These are phyloP conservation scores for Anser brachyrhynchus DNA, from an alignment of 2,113 vertebrate species.

Conservation along the genomic window DNA sequence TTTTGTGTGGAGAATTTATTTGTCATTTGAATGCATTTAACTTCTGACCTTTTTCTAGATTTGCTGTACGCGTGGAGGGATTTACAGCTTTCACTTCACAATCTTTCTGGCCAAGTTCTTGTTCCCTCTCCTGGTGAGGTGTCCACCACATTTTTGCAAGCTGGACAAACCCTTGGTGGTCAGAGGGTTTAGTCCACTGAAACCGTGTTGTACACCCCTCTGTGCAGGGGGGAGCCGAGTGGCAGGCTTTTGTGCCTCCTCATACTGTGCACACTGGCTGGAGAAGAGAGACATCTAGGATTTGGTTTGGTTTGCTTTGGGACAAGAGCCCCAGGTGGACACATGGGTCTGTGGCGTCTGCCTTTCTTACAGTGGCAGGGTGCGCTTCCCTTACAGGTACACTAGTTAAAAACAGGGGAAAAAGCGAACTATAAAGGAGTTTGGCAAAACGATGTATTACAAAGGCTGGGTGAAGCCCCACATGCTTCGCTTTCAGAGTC, in stretches of 20 bases:
- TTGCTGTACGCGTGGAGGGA: not conserved
- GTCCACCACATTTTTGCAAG: not conserved
- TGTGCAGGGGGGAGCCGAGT: not conserved
- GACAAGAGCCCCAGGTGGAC: no score
- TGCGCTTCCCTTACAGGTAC: rapidly evolving
- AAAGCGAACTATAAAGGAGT: not conserved
- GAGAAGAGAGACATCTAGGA: not conserved
- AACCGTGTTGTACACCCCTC: rapidly evolving
- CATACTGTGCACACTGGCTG: rapidly evolving
- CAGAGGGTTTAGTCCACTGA: rapidly evolving
- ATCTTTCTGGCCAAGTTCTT: not conserved
- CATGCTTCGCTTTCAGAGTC: not conserved
- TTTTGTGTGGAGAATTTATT: not conserved
- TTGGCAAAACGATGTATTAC: not conserved
- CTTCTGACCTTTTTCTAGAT: not conserved
- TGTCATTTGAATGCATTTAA: not conserved
- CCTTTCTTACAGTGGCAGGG: not conserved
- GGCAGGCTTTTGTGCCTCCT: rapidly evolving
- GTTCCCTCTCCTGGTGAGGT: not conserved
- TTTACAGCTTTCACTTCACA: not conserved
- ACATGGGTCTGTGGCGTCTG: rapidly evolving
- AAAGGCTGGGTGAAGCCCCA: not conserved
- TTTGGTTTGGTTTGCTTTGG: not conserved
- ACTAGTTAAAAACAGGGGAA: not conserved
- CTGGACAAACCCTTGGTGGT: no score